phyloP scores from a whole-genome alignment of 2,888 invertebrate genomes.

The Ochropacha duplaris region DNA sequence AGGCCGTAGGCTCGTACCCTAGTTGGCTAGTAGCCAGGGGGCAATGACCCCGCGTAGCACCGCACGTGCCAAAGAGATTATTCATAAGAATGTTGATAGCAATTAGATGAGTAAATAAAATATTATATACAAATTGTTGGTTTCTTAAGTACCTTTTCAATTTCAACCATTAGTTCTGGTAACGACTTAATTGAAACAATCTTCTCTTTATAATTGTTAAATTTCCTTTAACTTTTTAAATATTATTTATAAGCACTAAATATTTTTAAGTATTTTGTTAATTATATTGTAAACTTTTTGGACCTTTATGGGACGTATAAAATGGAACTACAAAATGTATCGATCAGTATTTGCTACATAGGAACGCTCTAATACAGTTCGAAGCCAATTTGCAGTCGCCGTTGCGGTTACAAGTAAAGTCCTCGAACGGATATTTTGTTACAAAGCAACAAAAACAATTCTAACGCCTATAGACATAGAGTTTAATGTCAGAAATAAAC shows the following conservation, averaged over 20 bases:
- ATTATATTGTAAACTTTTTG: too few species aligned
- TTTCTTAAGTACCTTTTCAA: not conserved
- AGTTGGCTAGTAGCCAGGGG: slow-evolving; percentile 58
- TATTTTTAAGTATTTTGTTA: too few species aligned
- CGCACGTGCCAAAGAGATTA: slow-evolving; percentile 5
- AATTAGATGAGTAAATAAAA: not conserved
- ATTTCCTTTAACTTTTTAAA: too few species aligned
- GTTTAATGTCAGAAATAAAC: not conserved
- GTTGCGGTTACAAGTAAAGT: not conserved
- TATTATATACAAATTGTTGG: not conserved
- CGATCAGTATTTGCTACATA: not conserved
- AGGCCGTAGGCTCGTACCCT: slow-evolving; percentile 37
- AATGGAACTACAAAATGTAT: not conserved
- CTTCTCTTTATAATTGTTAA: too few species aligned
- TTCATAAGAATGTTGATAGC: not conserved
- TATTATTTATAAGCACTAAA: too few species aligned
- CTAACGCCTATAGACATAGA: too few species aligned
- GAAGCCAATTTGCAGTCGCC: not conserved
- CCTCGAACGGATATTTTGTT: not conserved
- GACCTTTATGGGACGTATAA: too few species aligned
- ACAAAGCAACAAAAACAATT: too few species aligned
- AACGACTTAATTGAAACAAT: too few species aligned
- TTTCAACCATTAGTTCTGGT: too few species aligned
- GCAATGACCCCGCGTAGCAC: slow-evolving; percentile 38
- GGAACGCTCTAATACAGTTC: not conserved